Evolutionary conservation across 1,140 invertebrate species (phyloP), one percentile per base, ranked within the genome.

Genomic region (Pomacea maculata): DNA sequence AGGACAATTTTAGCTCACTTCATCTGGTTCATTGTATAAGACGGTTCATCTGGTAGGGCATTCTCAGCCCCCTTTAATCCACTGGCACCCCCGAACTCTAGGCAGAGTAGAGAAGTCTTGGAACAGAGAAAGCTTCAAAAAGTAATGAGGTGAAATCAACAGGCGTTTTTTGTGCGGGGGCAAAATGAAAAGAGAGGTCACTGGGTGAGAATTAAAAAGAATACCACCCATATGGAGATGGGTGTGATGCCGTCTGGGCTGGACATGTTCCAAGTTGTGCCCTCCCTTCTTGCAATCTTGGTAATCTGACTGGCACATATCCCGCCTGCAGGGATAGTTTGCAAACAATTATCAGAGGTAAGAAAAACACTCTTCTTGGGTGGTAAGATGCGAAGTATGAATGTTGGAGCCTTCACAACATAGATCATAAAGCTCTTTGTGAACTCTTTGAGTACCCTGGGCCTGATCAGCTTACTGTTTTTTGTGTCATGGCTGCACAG

Each of bases 291-390:
- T 34, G 29, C n/a, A 70, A 70, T 70, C n/a, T 70, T 70, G 67
- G 67, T 34, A 70, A 34, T 70, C 67, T 70, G 67, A 70, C 67
- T 61, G 57, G 57, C 57, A 61, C 57, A 61, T 34, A 70, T 25
- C 21, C 29, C 29, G 29, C 67, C 67, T 70, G 67, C 67, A 21
- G 67, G 21, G 67, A 70, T 70, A 70, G 21, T 70, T 25, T 70
- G 67, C 21, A 70, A 70, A 70, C 67, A 70, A 25, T 70, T 34
- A 70, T 70, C 67, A 70, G n/a, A 25, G 29, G 67, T 70, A n/a
- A 25, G 67, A 70, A 25, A 25, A 70, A 34, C n/a, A 70, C 12
- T n/a, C 67, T 70, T 12, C n/a, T 34, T 70, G 67, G 67, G 67
- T 70, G 67, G 67, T 21, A 34, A 0, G 11, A 34, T 34, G 21